Conservation (phyloP, 2,888 invertebrate genomes). For the Dryococelus australis region DNA sequence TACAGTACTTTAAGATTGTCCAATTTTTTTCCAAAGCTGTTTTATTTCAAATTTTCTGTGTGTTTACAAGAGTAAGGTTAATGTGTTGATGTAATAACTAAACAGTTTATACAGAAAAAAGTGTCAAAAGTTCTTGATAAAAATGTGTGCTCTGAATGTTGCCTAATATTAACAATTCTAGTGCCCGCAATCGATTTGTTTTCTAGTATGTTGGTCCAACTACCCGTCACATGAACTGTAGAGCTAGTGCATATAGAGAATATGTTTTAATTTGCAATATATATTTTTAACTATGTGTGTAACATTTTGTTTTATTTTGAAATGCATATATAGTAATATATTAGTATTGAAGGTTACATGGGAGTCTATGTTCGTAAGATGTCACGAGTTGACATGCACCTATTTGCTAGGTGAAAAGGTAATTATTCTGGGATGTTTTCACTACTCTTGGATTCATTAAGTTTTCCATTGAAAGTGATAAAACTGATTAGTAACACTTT, state of each 20-base stretch:
- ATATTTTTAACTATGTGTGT: constrained; percentile 13
- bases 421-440: neutral
- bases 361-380: neutral
- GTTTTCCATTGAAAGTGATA: neutral
- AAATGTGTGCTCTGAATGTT: constrained; percentile 16
- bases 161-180: neutral
- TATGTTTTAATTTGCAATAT: neutral
- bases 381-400: neutral
- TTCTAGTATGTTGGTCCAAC: neutral
- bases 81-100: constrained; percentile 6
- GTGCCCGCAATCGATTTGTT: neutral
- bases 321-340: constrained; percentile 16
- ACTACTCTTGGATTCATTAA: neutral
- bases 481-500: neutral
- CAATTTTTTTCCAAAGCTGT: neutral
- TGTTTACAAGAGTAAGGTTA: neutral
- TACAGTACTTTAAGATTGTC: neutral
- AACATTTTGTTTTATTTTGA: constrained; percentile 10
- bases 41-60: neutral
- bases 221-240: constrained; percentile 1
- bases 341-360: neutral
- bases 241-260: neutral
- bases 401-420: neutral
- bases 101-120: constrained; percentile 4
- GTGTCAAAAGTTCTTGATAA: neutral